Conservation (phyloP, 2,113 vertebrate genomes). For the Podarcis cretensis region DNA sequence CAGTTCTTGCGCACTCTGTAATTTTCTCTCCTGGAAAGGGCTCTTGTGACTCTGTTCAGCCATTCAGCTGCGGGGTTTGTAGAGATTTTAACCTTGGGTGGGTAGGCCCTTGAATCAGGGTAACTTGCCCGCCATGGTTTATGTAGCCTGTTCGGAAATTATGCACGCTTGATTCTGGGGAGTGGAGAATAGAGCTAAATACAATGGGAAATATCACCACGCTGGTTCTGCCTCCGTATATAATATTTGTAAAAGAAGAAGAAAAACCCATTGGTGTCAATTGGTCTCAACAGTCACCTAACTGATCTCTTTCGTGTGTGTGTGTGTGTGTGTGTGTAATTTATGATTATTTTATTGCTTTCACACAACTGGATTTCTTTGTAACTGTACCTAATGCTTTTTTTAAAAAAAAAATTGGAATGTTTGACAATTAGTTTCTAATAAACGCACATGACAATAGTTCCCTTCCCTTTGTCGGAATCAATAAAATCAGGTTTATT, state of each 20-base stretch:
- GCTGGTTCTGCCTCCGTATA: too few species aligned
- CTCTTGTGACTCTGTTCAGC: neutral
- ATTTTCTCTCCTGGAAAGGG: neutral
- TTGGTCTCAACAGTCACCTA: neutral
- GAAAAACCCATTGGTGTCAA: neutral
- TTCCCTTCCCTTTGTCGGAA: neutral
- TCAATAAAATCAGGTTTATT: neutral
- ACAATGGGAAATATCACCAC: too few species aligned
- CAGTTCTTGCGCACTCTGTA: neutral
- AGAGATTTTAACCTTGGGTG: neutral
- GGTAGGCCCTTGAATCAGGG: neutral
- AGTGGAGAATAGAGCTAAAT: too few species aligned
- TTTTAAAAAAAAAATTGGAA: too few species aligned
- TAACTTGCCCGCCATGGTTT: neutral
- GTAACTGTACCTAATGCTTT: too few species aligned
- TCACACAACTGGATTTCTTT: neutral
- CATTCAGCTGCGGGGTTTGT: neutral
- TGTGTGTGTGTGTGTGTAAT: neutral
- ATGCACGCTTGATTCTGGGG: neutral
- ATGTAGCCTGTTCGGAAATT: neutral
- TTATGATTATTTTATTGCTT: neutral
- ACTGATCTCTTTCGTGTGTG: neutral
- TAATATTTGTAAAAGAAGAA: neutral
- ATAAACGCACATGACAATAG: neutral
- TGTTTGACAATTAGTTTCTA: neutral